These are phyloP conservation scores for Alligator sinensis DNA, from an alignment of 2,113 vertebrate species.

Conservation along the genomic window DNA sequence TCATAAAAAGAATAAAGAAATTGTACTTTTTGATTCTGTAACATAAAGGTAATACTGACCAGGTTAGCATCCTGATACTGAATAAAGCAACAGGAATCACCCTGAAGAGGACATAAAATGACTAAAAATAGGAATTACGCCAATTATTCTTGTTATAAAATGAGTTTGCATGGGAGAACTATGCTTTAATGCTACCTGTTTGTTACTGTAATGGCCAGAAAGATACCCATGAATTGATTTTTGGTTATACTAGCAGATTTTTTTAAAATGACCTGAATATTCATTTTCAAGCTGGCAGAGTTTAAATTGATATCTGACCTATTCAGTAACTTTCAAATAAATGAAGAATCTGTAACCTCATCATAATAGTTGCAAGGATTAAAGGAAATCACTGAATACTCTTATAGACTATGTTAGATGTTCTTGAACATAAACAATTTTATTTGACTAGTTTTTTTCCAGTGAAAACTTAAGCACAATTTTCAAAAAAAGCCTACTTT, in stretches of 20 bases:
- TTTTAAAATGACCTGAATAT: conserved; percentile 6
- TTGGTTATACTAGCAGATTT: neutral
- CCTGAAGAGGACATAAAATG: neutral
- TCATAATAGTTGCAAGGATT: neutral
- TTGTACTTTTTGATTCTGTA: neutral
- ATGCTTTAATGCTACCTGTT: conserved; percentile 30
- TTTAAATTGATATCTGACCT: conserved; percentile 2
- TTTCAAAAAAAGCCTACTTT: neutral
- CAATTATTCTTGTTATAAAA: conserved; percentile 16
- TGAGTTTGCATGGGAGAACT: rapidly evolving
- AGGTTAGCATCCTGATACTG: neutral
- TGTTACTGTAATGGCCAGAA: neutral
- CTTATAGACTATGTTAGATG: conserved; percentile 20
- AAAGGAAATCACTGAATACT: conserved; percentile 30
- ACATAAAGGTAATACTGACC: neutral
- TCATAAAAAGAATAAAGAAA: neutral
- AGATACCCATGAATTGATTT: neutral
- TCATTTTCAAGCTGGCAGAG: neutral
- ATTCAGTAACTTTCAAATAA: neutral
- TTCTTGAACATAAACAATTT: conserved; percentile 34
- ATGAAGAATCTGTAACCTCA: conserved; percentile 20
- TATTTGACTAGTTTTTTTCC: neutral
- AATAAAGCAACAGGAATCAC: neutral
- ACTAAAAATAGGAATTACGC: neutral
- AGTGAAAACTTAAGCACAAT: neutral